Percentiles rank a stretch among this genome's conserved stretches.
These are phyloP conservation scores for Bombus haemorrhoidalis DNA, from an alignment of 1,140 invertebrate species.

Conservation along the genomic window DNA sequence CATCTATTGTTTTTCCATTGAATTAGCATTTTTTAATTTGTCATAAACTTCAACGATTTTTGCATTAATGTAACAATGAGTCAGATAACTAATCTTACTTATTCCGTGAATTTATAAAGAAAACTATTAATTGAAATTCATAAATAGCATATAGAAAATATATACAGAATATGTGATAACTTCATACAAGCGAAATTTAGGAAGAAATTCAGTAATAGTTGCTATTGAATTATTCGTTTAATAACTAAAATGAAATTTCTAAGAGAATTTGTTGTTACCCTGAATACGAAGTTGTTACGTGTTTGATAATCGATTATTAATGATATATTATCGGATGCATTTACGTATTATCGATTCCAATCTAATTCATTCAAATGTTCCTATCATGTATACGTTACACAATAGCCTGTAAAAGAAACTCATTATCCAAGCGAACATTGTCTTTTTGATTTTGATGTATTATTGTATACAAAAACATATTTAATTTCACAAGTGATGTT, in stretches of 20 bases:
- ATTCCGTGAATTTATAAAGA: background rate
- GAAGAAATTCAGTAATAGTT: slow-evolving; percentile 18
- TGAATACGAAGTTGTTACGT: background rate
- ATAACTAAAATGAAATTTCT: background rate
- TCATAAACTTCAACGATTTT: slow-evolving; percentile 1
- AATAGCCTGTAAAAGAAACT: slow-evolving; percentile 8
- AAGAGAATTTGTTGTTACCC: slow-evolving; percentile 2
- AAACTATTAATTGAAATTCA: slow-evolving; percentile 5
- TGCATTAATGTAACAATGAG: slow-evolving; percentile 11
- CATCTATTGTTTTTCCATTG: background rate
- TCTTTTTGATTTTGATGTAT: slow-evolving; percentile 18
- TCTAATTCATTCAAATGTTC: background rate
- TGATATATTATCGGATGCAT: background rate
- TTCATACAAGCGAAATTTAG: slow-evolving; percentile 8
- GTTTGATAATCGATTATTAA: background rate
- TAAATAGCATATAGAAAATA: slow-evolving; percentile 46
- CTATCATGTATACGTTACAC: background rate
- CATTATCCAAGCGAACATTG: background rate
- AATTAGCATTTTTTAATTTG: background rate
- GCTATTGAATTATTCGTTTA: background rate
- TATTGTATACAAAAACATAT: slow-evolving; percentile 12
- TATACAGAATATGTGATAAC: slow-evolving; percentile 18
- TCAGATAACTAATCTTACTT: background rate
- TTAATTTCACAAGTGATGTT: background rate
- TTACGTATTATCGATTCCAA: background rate